Conservation (phyloP, 2,888 invertebrate genomes). For the Alcis repandata region DNA sequence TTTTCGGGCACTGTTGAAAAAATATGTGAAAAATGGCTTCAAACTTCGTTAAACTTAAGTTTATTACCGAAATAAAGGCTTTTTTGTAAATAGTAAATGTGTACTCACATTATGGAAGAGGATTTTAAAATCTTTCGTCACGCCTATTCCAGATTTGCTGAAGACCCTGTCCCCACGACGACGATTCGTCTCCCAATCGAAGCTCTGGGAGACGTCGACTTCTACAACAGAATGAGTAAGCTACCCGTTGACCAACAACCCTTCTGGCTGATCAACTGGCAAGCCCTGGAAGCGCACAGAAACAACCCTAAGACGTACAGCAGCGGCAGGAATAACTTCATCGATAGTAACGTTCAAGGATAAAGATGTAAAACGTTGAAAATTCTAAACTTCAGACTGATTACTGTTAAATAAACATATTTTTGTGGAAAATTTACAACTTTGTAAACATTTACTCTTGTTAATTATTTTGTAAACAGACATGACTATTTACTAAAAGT, state of each 20-base stretch:
- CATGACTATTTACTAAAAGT: too few relatives aligned
- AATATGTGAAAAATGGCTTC: too few relatives aligned
- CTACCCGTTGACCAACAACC: conserved; percentile 85
- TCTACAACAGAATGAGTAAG: conserved; percentile 85
- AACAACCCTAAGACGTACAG: conserved; percentile 62
- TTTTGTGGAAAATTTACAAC: too few relatives aligned
- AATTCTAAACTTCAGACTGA: not conserved
- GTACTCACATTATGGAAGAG: too few relatives aligned
- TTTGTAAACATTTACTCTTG: too few relatives aligned
- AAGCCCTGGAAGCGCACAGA: conserved; percentile 87
- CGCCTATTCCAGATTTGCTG: conserved; percentile 62
- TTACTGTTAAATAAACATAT: not conserved
- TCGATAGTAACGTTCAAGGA: conserved; percentile 38
- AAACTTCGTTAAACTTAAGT: too few relatives aligned
- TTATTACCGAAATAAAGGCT: too few relatives aligned
- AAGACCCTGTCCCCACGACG: conserved; percentile 42
- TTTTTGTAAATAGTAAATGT: too few relatives aligned
- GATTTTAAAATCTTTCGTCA: too few relatives aligned
- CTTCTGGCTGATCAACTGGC: conserved; percentile 90
- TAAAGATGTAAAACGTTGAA: not conserved
- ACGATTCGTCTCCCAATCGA: conserved; percentile 86
- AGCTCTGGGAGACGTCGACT: conserved; percentile 87
- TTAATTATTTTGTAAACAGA: too few relatives aligned
- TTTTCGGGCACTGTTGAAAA: too few relatives aligned
- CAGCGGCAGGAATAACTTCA: conserved; percentile 57